phyloP scores from a whole-genome alignment of 2,888 invertebrate genomes.

The Phasia obesa region DNA sequence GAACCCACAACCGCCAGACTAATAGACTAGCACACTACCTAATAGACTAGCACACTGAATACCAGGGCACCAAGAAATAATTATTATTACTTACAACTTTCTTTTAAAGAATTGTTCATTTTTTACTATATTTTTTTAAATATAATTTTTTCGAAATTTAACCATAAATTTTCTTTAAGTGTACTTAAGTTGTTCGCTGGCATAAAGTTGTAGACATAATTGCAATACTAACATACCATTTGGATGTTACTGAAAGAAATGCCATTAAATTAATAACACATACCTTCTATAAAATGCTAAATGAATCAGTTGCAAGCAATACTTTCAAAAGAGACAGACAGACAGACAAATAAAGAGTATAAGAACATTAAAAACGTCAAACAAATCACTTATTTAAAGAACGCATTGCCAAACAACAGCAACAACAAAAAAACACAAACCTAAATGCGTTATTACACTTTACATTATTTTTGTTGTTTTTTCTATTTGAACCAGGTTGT shows the following conservation, averaged over 20 bases:
- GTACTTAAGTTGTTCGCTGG: neutral
- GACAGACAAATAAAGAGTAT: conserved; percentile 1
- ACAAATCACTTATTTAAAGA: conserved; percentile 71
- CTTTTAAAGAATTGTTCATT: too few species aligned
- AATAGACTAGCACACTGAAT: too few species aligned
- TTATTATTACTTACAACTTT: too few species aligned
- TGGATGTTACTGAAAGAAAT: conserved; percentile 47
- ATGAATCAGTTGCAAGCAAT: conserved; percentile 8
- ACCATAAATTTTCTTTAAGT: neutral
- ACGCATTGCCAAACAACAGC: conserved; percentile 46
- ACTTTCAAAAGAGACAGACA: neutral
- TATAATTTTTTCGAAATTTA: neutral
- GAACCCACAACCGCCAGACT: too few species aligned
- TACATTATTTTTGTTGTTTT: conserved; percentile 1
- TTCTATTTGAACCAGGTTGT: conserved; percentile 20
- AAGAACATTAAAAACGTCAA: conserved; percentile 61
- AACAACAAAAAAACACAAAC: conserved; percentile 16
- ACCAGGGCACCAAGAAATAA: too few species aligned
- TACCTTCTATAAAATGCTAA: conserved; percentile 22
- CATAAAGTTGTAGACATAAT: conserved; percentile 43
- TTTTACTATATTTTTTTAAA: neutral
- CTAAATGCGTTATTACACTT: conserved; percentile 46
- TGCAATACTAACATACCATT: conserved; percentile 45
- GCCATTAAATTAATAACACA: conserved; percentile 61
- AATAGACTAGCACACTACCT: too few species aligned